phyloP scores from a whole-genome alignment of 2,888 invertebrate species.

The Iphiclides podalirius region DNA sequence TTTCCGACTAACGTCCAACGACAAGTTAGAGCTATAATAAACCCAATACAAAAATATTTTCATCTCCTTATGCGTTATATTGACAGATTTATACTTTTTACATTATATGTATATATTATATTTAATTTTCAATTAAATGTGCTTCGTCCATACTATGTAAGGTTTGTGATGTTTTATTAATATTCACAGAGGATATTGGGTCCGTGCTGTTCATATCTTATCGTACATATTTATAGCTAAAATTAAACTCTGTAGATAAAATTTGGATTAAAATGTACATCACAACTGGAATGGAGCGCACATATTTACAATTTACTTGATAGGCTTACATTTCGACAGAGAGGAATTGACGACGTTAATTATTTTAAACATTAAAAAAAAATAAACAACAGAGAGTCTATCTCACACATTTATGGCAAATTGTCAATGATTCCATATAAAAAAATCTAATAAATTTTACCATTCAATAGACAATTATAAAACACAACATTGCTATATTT shows the following conservation, averaged over 20 bases:
- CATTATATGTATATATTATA: slow-evolving; percentile 43
- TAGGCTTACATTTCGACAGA: slow-evolving; percentile 38
- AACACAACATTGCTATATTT: slow-evolving; percentile 75
- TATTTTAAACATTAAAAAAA: slow-evolving; percentile 49
- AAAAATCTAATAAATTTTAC: slow-evolving; percentile 49
- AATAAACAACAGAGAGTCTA: slow-evolving; percentile 65
- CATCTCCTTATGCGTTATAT: slow-evolving; percentile 68
- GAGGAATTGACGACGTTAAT: slow-evolving; percentile 44
- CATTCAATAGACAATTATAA: slow-evolving; percentile 71
- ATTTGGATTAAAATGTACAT: slow-evolving; percentile 46
- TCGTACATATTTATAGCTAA: slow-evolving; percentile 35
- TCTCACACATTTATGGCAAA: slow-evolving; percentile 76
- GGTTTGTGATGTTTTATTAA: slow-evolving; percentile 48
- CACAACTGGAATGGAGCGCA: slow-evolving; percentile 48
- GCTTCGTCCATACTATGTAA: slow-evolving; percentile 38
- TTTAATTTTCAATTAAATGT: slow-evolving; percentile 34
- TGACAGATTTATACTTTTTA: slow-evolving; percentile 67
- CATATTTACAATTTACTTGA: slow-evolving; percentile 56
- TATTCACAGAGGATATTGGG: slow-evolving; percentile 29
- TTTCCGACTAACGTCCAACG: slow-evolving; percentile 69
- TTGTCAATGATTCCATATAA: slow-evolving; percentile 63
- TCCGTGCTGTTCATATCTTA: slow-evolving; percentile 24
- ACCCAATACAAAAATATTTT: slow-evolving; percentile 79
- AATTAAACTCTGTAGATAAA: slow-evolving; percentile 31
- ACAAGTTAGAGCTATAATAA: slow-evolving; percentile 68